phyloP scores from a whole-genome alignment of 1,140 invertebrate genomes.

The Dendrolimus kikuchii region DNA sequence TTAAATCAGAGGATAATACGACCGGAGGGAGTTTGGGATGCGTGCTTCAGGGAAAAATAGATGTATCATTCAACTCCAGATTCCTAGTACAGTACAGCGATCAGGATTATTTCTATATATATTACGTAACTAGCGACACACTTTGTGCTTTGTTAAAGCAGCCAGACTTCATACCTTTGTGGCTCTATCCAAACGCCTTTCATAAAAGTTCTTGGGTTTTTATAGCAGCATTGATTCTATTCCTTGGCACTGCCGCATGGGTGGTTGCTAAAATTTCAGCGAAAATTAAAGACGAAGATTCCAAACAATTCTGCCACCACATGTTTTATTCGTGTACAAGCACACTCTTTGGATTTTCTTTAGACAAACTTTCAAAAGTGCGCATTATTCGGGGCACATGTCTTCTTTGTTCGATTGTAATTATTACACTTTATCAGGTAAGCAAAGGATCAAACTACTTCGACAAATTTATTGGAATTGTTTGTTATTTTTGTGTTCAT shows the following conservation, averaged over 20 bases:
- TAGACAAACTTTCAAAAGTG: slow-evolving; percentile 4
- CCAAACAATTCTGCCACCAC: neutral
- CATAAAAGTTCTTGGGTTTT: slow-evolving; percentile 1
- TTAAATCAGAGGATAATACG: neutral
- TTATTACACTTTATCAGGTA: slow-evolving; percentile 18
- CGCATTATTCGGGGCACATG: slow-evolving; percentile 8
- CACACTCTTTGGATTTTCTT: slow-evolving; percentile 14
- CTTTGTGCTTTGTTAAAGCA: slow-evolving; percentile 10
- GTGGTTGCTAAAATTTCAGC: neutral
- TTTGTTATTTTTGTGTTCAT: too few species aligned
- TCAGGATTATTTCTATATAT: slow-evolving; percentile 12
- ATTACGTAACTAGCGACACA: slow-evolving; percentile 10
- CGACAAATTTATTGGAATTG: too few species aligned
- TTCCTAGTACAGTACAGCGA: slow-evolving; percentile 15
- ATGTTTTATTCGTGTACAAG: slow-evolving; percentile 2
- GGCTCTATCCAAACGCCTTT: slow-evolving; percentile 14
- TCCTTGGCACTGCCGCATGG: slow-evolving; percentile 5
- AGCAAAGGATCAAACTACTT: neutral
- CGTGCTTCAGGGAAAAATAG: slow-evolving; percentile 10
- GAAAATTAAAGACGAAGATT: neutral
- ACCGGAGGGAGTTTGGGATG: slow-evolving; percentile 13
- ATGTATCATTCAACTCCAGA: slow-evolving; percentile 24
- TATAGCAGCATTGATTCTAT: slow-evolving; percentile 3
- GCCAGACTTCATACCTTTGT: slow-evolving; percentile 14
- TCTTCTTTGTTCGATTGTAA: slow-evolving; percentile 13